Evolutionary conservation across 2,797 vertebrate genomes (phyloP).

Genomic region (Mormyrops attenuatus): DNA sequence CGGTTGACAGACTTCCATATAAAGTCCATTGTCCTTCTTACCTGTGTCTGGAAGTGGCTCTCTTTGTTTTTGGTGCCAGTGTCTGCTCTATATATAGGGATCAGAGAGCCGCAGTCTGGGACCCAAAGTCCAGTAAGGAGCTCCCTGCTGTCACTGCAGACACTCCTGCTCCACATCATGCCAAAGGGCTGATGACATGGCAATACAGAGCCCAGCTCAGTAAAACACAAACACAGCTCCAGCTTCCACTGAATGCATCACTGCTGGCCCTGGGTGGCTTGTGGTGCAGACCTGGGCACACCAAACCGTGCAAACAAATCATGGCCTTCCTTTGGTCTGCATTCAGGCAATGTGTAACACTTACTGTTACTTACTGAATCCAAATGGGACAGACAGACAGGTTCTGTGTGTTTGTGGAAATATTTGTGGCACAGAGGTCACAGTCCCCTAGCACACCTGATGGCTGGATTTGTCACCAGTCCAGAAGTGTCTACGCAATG

Average conservation of each 20-base stretch:
- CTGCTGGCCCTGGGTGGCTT: neutral
- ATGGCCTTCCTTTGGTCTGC: neutral
- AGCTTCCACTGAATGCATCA: neutral
- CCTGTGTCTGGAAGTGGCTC: constrained; percentile 28
- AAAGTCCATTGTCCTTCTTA: constrained; percentile 21
- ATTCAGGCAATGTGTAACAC: neutral
- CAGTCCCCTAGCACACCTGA: neutral
- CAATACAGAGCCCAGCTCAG: neutral
- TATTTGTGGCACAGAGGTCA: neutral
- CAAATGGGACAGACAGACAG: neutral
- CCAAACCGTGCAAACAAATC: neutral
- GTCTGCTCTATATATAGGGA: constrained; percentile 43
- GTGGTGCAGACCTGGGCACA: neutral
- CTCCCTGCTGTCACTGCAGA: constrained; percentile 32
- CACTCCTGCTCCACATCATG: constrained; percentile 28
- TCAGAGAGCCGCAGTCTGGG: constrained; percentile 16
- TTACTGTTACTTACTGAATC: neutral
- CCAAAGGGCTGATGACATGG: neutral
- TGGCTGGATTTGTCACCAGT: neutral
- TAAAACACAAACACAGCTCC: neutral
- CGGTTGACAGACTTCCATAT: neutral
- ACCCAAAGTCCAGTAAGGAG: constrained; percentile 40
- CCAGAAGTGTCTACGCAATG: neutral
- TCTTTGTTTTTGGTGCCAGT: constrained; percentile 9
- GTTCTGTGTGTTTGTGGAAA: neutral